These are phyloP conservation scores for Chironomus riparius DNA, from an alignment of 2,888 invertebrate genomes.

Conservation along the genomic window DNA sequence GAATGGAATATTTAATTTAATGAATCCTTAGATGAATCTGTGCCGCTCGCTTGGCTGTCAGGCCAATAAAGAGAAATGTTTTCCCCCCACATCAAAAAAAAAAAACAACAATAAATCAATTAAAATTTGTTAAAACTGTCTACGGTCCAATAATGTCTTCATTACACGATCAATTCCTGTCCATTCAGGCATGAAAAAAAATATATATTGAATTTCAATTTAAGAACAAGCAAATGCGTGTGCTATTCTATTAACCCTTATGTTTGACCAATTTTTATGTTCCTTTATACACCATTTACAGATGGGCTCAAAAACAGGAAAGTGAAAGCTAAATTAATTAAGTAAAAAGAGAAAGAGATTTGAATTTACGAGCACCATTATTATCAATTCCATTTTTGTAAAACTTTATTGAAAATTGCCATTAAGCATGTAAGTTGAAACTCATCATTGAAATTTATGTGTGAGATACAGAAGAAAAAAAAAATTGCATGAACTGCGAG, in stretches of 20 bases:
- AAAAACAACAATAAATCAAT: slow-evolving; percentile 23
- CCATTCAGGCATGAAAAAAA: neutral
- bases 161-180: slow-evolving; percentile 6
- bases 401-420: slow-evolving; percentile 9
- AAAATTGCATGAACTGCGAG: neutral
- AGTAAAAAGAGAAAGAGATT: neutral
- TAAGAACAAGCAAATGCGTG: neutral
- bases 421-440: neutral
- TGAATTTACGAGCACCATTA: slow-evolving; percentile 10
- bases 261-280: neutral
- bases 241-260: neutral
- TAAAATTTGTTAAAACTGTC: slow-evolving; percentile 17
- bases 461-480: neutral
- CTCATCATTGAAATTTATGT: neutral
- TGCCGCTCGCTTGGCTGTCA: neutral
- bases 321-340: neutral
- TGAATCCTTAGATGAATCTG: slow-evolving; percentile 18
- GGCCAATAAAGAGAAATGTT: neutral
- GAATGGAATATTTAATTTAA: neutral
- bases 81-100: neutral
- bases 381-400: neutral
- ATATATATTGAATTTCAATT: neutral
- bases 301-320: too few species aligned
- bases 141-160: slow-evolving; percentile 10
- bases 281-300: too few species aligned